A percentile compares a stretch with the other conserved stretches of the same genome.
phyloP scores from a whole-genome alignment of 2,888 invertebrate species.

The Hydraecia micacea region DNA sequence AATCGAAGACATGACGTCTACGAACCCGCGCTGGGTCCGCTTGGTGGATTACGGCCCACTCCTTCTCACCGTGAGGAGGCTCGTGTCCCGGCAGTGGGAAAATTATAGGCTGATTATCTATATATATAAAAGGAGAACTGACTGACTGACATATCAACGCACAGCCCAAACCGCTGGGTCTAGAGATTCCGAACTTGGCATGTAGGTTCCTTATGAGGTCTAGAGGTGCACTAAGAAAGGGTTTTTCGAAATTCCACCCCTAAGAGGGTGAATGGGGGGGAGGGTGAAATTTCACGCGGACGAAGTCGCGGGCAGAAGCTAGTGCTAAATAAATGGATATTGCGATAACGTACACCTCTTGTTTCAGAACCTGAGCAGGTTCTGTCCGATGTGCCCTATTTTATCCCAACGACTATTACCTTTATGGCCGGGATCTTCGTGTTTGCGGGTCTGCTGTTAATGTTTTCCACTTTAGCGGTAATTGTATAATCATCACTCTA shows the following conservation, averaged over 20 bases:
- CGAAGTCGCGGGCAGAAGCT: too few species aligned
- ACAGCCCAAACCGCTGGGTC: too few species aligned
- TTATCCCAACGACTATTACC: slow-evolving; percentile 62
- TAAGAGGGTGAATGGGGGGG: too few species aligned
- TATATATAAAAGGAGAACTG: too few species aligned
- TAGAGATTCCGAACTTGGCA: too few species aligned
- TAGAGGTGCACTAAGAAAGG: too few species aligned
- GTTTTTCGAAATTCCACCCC: too few species aligned
- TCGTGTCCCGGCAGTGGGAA: background rate
- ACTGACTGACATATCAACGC: too few species aligned
- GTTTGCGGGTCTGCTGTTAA: slow-evolving; percentile 67
- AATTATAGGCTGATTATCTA: too few species aligned
- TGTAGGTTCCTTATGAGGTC: too few species aligned
- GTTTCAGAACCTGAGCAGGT: slow-evolving; percentile 65
- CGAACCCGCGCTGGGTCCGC: background rate
- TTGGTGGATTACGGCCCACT: background rate
- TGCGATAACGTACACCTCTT: background rate
- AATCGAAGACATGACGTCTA: background rate
- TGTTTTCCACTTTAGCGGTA: slow-evolving; percentile 70
- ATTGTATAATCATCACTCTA: background rate
- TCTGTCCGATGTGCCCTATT: slow-evolving; percentile 33
- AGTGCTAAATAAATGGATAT: background rate
- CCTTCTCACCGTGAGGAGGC: background rate
- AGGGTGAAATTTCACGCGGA: too few species aligned
- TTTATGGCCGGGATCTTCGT: slow-evolving; percentile 69